phyloP scores from a whole-genome alignment of 1,140 invertebrate genomes.

The Mactra quadrangularis region DNA sequence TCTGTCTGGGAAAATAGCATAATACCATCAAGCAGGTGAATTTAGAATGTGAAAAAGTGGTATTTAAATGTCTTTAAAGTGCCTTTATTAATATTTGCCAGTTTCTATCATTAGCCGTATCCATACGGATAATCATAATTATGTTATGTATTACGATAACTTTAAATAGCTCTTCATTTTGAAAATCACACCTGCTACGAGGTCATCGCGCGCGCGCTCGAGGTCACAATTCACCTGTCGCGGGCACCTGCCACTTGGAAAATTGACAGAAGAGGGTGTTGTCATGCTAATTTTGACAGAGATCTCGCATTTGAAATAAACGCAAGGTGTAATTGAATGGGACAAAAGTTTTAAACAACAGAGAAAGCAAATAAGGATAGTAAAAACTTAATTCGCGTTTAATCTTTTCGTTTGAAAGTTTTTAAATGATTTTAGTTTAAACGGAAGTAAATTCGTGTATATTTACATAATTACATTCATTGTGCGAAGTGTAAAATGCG shows the following conservation, averaged over 20 bases:
- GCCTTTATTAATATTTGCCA: constrained; percentile 37
- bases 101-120: constrained; percentile 33
- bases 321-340: constrained; percentile 1
- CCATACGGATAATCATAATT: constrained; percentile 13
- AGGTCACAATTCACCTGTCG: constrained; percentile 45
- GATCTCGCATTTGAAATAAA: constrained; percentile 28
- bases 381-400: neutral
- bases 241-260: constrained; percentile 24
- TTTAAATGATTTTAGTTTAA: neutral
- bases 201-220: constrained; percentile 2
- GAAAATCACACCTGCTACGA: constrained; percentile 28
- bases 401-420: neutral
- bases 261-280: constrained; percentile 24
- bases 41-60: neutral
- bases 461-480: no score
- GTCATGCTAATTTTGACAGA: constrained; percentile 33
- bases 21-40: constrained; percentile 29
- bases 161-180: constrained; percentile 36
- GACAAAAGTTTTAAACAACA: no score
- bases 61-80: neutral
- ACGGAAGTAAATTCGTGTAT: neutral
- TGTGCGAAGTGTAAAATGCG: no score
- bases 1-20: neutral
- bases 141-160: constrained; percentile 16
- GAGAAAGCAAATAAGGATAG: neutral